Evolutionary conservation across 2,797 vertebrate species (phyloP), one percentile per base, ranked within the genome.

Genomic region (Ceyx erithaca): DNA sequence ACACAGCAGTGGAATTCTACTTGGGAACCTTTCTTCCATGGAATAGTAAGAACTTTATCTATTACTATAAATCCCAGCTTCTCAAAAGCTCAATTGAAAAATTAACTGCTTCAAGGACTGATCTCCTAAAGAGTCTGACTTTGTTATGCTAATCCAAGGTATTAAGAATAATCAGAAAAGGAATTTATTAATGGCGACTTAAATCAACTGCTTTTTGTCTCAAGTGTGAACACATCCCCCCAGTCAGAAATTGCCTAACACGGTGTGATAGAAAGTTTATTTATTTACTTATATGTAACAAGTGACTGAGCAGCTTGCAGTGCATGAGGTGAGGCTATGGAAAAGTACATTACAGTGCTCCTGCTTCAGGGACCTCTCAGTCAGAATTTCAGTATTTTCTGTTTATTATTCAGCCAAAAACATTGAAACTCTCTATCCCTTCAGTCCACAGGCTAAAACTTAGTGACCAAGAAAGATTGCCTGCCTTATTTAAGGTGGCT

Each of bases 281-380:
- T 96, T 94, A 96, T 95, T 95, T 75, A 85, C 70, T 90, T 90
- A 80, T 33, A 85, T 92, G 88, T 79, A 96, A 92, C 92, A 96
- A 96, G 83, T 31, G 71, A 88, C 91, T 12, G 18, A 89, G 64
- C 68, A 95, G 88, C 73, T 94, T 77, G 80, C 94, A 94, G 84
- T 91, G 64, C 93, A 69, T 82, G 80, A 96, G 96, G 89, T 92
- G 94, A 97, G 95, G 92, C 69, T 67, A 94, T 96, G 94, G 95
- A 97, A 97, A 97, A 97, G 81, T 83, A 80, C 20, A 55, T 93
- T 78, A 87, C 87, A 82, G 71, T 49, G 79, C 51, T 92, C 54
- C 71, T 81, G 72, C 89, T 95, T 90, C 85, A 84, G 80, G 67
- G 75, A 92, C 77, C 49, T 79, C 43, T 92, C 90, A 85, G 89